phyloP scores from a whole-genome alignment of 1,140 invertebrate species.

The Goniozus legneri region DNA sequence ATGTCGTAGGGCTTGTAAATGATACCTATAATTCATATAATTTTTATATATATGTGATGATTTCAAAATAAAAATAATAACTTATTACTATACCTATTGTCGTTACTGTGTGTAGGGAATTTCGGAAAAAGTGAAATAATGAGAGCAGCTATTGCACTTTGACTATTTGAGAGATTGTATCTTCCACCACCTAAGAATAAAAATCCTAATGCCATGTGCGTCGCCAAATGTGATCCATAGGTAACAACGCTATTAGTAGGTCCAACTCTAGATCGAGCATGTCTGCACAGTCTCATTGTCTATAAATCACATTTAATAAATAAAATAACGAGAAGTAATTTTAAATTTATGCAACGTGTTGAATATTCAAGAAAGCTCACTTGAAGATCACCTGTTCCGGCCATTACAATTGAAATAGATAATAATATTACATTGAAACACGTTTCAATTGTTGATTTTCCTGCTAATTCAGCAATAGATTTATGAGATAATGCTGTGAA shows the following conservation, averaged over 20 bases:
- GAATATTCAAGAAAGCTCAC: slow-evolving; percentile 54
- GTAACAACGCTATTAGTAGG: slow-evolving; percentile 66
- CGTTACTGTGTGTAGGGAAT: slow-evolving; percentile 93
- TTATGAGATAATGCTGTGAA: slow-evolving; percentile 65
- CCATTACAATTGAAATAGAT: slow-evolving; percentile 84
- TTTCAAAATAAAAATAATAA: background rate
- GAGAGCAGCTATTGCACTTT: slow-evolving; percentile 81
- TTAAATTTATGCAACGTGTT: background rate
- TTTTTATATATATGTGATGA: background rate
- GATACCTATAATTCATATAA: slow-evolving; percentile 64
- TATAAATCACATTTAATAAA: slow-evolving; percentile 12
- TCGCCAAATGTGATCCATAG: slow-evolving; percentile 91
- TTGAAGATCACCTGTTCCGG: slow-evolving; percentile 86
- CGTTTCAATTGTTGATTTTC: slow-evolving; percentile 84
- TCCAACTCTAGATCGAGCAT: slow-evolving; percentile 72
- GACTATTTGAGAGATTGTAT: slow-evolving; percentile 80
- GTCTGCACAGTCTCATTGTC: slow-evolving; percentile 75
- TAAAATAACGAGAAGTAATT: background rate
- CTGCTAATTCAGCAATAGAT: slow-evolving; percentile 80
- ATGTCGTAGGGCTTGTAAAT: slow-evolving; percentile 93
- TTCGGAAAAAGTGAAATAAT: slow-evolving; percentile 94
- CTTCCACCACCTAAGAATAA: slow-evolving; percentile 91
- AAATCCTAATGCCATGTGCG: slow-evolving; percentile 89
- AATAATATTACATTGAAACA: slow-evolving; percentile 82
- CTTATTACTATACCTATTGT: slow-evolving; percentile 69